Evolutionary conservation across 2,797 vertebrate species (phyloP).

Genomic region (Poeciliopsis gracilis): DNA sequence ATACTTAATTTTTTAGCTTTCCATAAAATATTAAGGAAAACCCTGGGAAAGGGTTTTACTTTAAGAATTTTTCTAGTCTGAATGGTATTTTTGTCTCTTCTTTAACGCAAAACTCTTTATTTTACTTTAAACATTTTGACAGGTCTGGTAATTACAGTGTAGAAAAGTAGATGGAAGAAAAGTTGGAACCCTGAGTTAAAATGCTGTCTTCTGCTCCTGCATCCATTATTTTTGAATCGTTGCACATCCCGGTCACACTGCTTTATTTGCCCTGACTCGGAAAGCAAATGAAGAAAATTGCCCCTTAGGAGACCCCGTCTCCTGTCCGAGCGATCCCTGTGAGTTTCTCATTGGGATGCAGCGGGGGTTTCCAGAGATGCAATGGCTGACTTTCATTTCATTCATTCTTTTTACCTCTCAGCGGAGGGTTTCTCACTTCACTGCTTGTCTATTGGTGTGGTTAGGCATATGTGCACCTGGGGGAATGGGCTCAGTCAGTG

Average conservation of each 20-base stretch:
- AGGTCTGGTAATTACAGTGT: neutral
- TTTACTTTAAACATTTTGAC: neutral
- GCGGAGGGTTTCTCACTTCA: constrained; percentile 62
- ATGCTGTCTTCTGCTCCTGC: neutral
- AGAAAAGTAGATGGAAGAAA: neutral
- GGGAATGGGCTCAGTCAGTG: constrained; percentile 67
- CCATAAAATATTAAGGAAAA: neutral
- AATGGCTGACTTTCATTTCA: constrained; percentile 63
- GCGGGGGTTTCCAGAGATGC: constrained; percentile 46
- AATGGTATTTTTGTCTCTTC: neutral
- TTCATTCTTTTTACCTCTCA: constrained; percentile 72
- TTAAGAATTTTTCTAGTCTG: neutral
- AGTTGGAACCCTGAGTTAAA: neutral
- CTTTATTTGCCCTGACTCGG: constrained; percentile 53
- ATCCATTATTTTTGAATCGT: neutral
- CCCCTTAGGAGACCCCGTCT: constrained; percentile 37
- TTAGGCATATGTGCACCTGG: constrained; percentile 61
- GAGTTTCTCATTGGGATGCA: constrained; percentile 50
- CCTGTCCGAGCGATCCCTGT: constrained; percentile 23
- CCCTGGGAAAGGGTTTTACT: neutral
- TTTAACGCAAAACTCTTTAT: neutral
- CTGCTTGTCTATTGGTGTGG: constrained; percentile 68
- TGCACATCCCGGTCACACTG: neutral
- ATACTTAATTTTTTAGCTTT: neutral
- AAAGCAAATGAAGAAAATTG: constrained; percentile 51